A percentile compares a stretch with the other conserved stretches of the same genome.
Conservation (phyloP, 1,140 invertebrate genomes). For the Zaprionus camerounensis region DNA sequence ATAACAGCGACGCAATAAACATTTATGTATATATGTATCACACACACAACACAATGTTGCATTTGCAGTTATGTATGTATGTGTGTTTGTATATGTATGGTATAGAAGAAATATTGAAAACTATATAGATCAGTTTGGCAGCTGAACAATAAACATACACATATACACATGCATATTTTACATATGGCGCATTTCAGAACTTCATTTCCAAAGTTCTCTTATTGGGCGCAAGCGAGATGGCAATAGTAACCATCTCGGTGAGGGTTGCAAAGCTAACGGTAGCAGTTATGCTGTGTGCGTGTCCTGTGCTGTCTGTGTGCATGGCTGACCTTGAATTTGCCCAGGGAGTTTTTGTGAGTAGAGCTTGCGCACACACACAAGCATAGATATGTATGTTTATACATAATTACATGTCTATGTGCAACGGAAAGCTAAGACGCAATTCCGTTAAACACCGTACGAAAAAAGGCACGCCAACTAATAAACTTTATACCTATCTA, state of each 20-base stretch:
- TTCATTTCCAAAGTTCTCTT: conserved; percentile 16
- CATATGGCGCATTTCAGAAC: conserved; percentile 21
- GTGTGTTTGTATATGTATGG: conserved; percentile 3
- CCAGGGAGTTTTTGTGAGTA: conserved; percentile 32
- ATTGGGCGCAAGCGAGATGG: conserved; percentile 23
- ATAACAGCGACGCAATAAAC: conserved; percentile 35
- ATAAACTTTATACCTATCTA: not conserved
- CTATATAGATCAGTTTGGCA: conserved; percentile 2
- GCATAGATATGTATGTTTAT: not conserved
- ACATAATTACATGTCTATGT: conserved; percentile 4
- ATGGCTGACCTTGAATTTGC: conserved; percentile 48
- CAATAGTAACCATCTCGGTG: conserved; percentile 16
- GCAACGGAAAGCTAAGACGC: conserved; percentile 5
- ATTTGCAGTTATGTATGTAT: conserved; percentile 16
- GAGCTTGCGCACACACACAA: conserved; percentile 1
- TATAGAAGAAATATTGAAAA: not conserved
- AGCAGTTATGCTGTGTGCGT: conserved; percentile 11
- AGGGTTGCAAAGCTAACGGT: conserved; percentile 48
- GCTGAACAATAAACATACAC: not conserved
- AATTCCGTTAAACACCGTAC: conserved; percentile 5
- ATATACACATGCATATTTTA: not conserved
- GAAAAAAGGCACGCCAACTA: not conserved
- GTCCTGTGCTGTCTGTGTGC: conserved; percentile 7
- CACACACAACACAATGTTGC: not conserved
- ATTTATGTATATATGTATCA: not conserved